Conservation (phyloP, 2,888 invertebrate species). For the Steromphala cineraria region DNA sequence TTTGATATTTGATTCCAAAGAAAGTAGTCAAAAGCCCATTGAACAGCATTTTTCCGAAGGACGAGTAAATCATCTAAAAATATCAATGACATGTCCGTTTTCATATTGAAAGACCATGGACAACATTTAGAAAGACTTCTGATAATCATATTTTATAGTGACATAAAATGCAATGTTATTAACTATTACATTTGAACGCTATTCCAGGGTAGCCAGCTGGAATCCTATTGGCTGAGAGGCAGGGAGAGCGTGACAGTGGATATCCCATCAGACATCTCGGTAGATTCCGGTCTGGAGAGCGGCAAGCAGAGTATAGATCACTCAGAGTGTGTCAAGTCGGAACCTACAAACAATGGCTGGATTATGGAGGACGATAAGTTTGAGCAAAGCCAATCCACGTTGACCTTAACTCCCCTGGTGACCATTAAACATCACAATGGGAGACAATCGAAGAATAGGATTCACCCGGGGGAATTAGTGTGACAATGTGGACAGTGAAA, state of each 20-base stretch:
- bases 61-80: no score
- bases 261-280: slow-evolving; percentile 30
- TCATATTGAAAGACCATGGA: no score
- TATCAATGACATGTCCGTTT: no score
- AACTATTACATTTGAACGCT: no score
- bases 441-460: neutral
- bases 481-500: neutral
- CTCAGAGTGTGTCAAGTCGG: neutral
- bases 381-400: neutral
- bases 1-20: no score
- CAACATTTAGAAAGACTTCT: no score
- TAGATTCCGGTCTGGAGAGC: slow-evolving; percentile 34
- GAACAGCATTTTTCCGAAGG: no score
- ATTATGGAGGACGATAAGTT: neutral
- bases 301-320: slow-evolving; percentile 5
- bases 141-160: no score
- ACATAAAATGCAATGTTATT: no score
- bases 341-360: no score
- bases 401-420: neutral
- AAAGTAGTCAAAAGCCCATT: no score
- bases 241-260: slow-evolving; percentile 16
- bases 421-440: neutral
- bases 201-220: slow-evolving; percentile 21
- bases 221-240: slow-evolving; percentile 26
- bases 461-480: neutral